A percentile compares a stretch with the other conserved stretches of the same genome.
Evolutionary conservation across 1,140 invertebrate species (phyloP).

Genomic region (Drosophila obscura): DNA sequence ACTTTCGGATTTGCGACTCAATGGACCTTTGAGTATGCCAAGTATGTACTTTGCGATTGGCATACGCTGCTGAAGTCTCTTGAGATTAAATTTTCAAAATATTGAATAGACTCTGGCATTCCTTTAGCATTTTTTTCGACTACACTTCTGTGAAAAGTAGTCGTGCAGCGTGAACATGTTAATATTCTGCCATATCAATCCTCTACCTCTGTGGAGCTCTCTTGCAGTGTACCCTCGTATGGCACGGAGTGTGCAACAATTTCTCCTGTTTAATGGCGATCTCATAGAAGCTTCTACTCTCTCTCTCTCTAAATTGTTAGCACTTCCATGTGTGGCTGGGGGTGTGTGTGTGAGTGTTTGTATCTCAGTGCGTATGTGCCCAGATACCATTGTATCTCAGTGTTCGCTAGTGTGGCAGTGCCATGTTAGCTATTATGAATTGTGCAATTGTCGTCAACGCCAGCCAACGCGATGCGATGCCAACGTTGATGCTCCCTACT

Average conservation of each 20-base stretch:
- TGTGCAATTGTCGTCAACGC: constrained; percentile 79
- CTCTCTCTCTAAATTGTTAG: constrained; percentile 50
- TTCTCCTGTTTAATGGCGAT: constrained; percentile 50
- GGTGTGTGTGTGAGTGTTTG: neutral
- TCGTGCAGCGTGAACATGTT: too few species aligned
- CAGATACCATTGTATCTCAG: neutral
- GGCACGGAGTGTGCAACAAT: constrained; percentile 52
- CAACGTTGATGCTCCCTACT: constrained; percentile 22
- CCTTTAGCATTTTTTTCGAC: too few species aligned
- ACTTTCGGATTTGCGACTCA: too few species aligned
- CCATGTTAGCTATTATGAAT: constrained; percentile 79
- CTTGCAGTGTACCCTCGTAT: constrained; percentile 7
- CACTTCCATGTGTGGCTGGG: constrained; percentile 32
- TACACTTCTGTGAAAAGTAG: too few species aligned
- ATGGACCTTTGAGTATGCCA: too few species aligned
- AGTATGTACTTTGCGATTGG: too few species aligned
- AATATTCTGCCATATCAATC: too few species aligned
- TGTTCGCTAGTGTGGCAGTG: constrained; percentile 36
- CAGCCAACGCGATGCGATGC: constrained; percentile 24
- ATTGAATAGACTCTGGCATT: too few species aligned
- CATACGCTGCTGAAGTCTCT: too few species aligned
- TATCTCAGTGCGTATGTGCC: too few species aligned
- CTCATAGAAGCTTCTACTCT: constrained; percentile 19
- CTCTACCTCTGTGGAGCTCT: neutral
- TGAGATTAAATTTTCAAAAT: too few species aligned